These are phyloP conservation scores for Steromphala cineraria DNA, from an alignment of 2,888 invertebrate genomes.

Conservation along the genomic window DNA sequence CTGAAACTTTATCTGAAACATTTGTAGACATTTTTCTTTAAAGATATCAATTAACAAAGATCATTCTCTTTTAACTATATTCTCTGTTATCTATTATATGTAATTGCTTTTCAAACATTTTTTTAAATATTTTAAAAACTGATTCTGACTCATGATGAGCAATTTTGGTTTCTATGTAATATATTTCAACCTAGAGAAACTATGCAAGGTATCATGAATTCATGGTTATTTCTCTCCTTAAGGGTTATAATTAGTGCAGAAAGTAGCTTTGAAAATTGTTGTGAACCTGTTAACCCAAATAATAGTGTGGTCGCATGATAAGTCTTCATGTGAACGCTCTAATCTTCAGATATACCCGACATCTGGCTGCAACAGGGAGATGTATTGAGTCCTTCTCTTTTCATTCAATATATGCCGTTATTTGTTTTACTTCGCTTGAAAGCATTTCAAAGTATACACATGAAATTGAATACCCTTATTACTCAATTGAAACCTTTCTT, in stretches of 20 bases:
- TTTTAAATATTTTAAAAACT: no score
- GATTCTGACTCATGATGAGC: no score
- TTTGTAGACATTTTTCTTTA: no score
- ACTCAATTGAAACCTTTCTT: conserved; percentile 4
- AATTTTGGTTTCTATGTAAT: no score
- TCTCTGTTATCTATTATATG: no score
- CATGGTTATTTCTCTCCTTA: no score
- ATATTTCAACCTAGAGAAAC: no score
- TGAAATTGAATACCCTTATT: conserved; percentile 11
- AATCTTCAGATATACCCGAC: conserved; percentile 1
- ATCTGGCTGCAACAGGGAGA: not conserved
- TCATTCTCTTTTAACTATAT: no score
- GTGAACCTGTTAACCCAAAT: not conserved
- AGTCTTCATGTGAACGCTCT: conserved; percentile 2
- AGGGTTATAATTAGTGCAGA: not conserved
- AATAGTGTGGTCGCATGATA: not conserved
- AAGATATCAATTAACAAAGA: no score
- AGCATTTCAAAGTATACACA: conserved; percentile 17
- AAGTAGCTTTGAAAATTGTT: not conserved
- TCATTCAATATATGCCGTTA: not conserved
- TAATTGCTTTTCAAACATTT: no score
- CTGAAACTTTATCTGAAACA: no score
- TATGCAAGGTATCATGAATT: no score
- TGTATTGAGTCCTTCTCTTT: not conserved
- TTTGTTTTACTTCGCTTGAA: conserved; percentile 9